These are phyloP conservation scores for Troides oblongomaculatus DNA, from an alignment of 2,888 invertebrate genomes.

Conservation along the genomic window DNA sequence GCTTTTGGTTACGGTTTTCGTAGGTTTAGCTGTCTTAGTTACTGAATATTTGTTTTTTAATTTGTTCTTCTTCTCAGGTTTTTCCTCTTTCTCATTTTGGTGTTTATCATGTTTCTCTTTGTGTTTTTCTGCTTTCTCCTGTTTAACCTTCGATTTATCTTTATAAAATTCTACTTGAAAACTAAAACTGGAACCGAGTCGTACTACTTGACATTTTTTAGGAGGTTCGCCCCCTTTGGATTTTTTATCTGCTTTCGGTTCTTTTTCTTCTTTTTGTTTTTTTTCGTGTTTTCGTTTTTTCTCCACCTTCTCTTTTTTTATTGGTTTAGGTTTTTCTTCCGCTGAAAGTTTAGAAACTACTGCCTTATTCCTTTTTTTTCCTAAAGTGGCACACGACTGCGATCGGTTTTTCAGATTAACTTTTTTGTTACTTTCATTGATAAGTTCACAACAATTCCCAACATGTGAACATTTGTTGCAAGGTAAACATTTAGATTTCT, in stretches of 20 bases:
- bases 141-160: constrained; percentile 22
- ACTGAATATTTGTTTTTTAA: constrained; percentile 14
- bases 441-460: background rate
- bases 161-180: constrained; percentile 39
- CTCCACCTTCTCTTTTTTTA: background rate
- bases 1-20: constrained; percentile 12
- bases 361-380: background rate
- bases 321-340: background rate
- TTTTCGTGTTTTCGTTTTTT: background rate
- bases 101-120: constrained; percentile 9
- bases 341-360: background rate
- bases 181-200: constrained; percentile 37
- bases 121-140: background rate
- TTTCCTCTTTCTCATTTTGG: background rate
- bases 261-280: constrained; percentile 8
- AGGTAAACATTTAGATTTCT: constrained; percentile 1
- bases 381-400: constrained; percentile 6
- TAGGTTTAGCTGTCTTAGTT: background rate
- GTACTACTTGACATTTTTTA: constrained; percentile 31
- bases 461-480: constrained; percentile 6
- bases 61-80: constrained; percentile 8
- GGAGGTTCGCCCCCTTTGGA: background rate
- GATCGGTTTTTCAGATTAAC: constrained; percentile 5
- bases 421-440: constrained; percentile 7
- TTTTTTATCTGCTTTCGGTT: constrained; percentile 6